Conservation (phyloP, 1,140 invertebrate species). For the Uloborus diversus region DNA sequence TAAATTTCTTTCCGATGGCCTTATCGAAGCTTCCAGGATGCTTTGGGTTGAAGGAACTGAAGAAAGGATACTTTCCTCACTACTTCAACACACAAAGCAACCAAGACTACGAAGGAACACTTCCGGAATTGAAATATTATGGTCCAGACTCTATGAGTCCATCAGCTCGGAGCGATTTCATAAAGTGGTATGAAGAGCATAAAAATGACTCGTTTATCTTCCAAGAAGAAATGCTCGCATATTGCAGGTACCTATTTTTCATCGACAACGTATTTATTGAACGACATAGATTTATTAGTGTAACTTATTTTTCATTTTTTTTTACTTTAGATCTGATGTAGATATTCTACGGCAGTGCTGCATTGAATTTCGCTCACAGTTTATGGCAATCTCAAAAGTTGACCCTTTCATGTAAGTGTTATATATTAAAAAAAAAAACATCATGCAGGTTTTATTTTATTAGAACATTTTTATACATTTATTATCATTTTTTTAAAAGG, state of each 20-base stretch:
- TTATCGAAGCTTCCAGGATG: not conserved
- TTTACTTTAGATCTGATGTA: not conserved
- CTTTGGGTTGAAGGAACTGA: not conserved
- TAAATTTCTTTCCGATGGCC: not conserved
- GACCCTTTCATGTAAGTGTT: not conserved
- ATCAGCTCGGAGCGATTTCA: not conserved
- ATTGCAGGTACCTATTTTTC: not conserved
- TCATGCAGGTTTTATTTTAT: not conserved
- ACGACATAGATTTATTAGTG: not conserved
- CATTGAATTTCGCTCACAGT: not conserved
- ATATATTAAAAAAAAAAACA: not conserved
- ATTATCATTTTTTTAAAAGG: not conserved
- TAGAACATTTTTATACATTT: not conserved
- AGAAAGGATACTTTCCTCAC: not conserved
- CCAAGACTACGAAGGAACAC: not conserved
- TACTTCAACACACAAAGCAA: not conserved
- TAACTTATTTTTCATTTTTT: not conserved
- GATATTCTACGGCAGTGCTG: not conserved
- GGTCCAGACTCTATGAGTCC: not conserved
- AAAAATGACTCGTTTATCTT: not conserved
- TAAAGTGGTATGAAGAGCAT: not conserved
- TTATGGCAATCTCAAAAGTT: not conserved
- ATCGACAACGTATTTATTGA: not conserved
- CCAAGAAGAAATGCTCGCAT: not conserved
- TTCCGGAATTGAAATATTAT: not conserved